phyloP scores from a whole-genome alignment of 2,888 invertebrate genomes.

The Ferrisia virgata region DNA sequence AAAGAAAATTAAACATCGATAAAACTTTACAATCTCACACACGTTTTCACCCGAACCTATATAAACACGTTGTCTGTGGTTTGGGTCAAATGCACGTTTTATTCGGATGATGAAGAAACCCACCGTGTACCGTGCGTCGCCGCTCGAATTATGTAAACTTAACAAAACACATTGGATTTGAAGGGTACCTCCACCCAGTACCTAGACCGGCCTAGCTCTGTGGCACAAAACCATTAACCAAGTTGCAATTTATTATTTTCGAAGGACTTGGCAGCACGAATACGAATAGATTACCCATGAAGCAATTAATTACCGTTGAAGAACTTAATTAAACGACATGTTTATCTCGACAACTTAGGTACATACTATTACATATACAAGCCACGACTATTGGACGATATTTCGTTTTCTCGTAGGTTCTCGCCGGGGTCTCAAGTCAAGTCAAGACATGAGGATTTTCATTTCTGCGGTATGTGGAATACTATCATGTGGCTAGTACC shows the following conservation, averaged over 20 bases:
- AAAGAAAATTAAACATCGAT: neutral
- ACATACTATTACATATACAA: neutral
- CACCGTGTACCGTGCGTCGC: no score
- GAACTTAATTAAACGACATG: constrained; percentile 11
- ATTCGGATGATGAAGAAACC: neutral
- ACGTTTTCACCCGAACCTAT: neutral
- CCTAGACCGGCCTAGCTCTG: no score
- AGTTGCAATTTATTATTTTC: neutral
- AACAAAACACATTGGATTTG: neutral
- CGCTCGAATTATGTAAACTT: neutral
- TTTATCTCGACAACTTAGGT: neutral
- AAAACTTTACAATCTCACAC: neutral
- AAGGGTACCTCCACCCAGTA: no score
- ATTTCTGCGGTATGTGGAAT: neutral
- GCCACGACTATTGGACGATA: neutral
- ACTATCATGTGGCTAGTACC: neutral
- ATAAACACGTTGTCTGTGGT: neutral
- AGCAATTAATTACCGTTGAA: neutral
- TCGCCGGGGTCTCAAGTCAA: no score
- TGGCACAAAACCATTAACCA: neutral
- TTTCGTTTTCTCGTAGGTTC: neutral
- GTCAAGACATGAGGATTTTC: neutral
- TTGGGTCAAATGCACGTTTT: neutral
- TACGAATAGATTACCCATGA: neutral
- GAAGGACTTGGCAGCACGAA: neutral